These are phyloP conservation scores for Furcula furcula DNA, from an alignment of 2,888 invertebrate genomes.

Conservation along the genomic window DNA sequence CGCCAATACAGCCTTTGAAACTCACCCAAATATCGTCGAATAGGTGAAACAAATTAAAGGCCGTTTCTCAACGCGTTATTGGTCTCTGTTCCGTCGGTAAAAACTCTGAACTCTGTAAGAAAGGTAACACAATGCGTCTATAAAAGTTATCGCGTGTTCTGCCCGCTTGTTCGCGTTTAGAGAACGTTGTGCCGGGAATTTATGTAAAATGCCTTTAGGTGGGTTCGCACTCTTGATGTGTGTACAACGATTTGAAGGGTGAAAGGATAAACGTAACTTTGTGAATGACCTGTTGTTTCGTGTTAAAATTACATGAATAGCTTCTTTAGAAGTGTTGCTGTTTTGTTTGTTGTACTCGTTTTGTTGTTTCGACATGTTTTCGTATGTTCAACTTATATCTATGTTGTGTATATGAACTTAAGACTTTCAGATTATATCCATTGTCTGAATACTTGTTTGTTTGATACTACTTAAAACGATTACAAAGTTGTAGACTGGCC, in stretches of 20 bases:
- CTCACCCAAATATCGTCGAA: constrained; percentile 45
- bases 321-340: constrained; percentile 1
- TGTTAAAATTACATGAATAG: constrained; percentile 2
- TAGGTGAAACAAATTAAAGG: constrained; percentile 66
- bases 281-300: constrained; percentile 10
- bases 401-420: no score
- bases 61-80: constrained; percentile 50
- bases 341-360: not conserved
- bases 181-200: constrained; percentile 33
- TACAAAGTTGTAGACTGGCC: no score
- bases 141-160: constrained; percentile 64
- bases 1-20: constrained; percentile 37
- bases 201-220: constrained; percentile 30
- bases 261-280: constrained; percentile 15
- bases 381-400: no score
- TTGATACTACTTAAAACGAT: no score
- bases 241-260: constrained; percentile 14
- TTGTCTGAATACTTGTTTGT: no score
- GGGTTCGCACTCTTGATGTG: constrained; percentile 13
- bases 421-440: no score
- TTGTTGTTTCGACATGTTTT: no score
- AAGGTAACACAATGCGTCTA: constrained; percentile 70
- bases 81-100: constrained; percentile 25
- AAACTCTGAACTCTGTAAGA: constrained; percentile 28
- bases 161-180: constrained; percentile 39